phyloP scores from a whole-genome alignment of 2,888 invertebrate species.

The Limenitis camilla region DNA sequence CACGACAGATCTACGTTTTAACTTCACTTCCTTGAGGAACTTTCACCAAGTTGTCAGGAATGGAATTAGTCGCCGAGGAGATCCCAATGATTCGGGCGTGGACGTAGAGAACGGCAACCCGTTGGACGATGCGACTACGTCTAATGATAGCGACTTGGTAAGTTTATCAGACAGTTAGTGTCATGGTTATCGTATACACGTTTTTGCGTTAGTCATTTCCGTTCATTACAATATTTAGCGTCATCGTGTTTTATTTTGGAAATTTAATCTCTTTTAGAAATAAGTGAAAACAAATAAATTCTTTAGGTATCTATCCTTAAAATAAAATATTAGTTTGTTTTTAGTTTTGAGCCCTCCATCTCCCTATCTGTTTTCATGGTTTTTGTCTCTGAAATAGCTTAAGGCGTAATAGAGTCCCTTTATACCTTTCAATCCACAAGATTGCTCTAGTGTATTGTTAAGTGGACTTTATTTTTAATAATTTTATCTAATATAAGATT shows the following conservation, averaged over 20 bases:
- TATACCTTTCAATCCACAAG: too few relatives aligned
- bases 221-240: not conserved
- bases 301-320: too few relatives aligned
- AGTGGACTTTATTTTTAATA: too few relatives aligned
- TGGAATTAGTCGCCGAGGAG: constrained; percentile 39
- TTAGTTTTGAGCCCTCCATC: too few relatives aligned
- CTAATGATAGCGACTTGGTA: constrained; percentile 65
- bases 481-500: too few relatives aligned
- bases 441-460: too few relatives aligned
- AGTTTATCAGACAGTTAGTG: constrained; percentile 33
- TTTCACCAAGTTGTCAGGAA: constrained; percentile 40
- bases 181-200: constrained; percentile 1
- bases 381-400: too few relatives aligned
- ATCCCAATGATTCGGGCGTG: constrained; percentile 65
- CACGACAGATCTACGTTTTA: constrained; percentile 59
- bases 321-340: too few relatives aligned
- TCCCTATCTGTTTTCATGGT: too few relatives aligned
- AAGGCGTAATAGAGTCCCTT: too few relatives aligned
- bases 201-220: not conserved
- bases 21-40: constrained; percentile 53
- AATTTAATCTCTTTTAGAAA: too few relatives aligned
- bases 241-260: not conserved
- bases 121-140: constrained; percentile 44
- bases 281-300: too few relatives aligned
- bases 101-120: constrained; percentile 68